Conservation (phyloP, 2,888 invertebrate genomes). For the Protophormia terraenovae region DNA sequence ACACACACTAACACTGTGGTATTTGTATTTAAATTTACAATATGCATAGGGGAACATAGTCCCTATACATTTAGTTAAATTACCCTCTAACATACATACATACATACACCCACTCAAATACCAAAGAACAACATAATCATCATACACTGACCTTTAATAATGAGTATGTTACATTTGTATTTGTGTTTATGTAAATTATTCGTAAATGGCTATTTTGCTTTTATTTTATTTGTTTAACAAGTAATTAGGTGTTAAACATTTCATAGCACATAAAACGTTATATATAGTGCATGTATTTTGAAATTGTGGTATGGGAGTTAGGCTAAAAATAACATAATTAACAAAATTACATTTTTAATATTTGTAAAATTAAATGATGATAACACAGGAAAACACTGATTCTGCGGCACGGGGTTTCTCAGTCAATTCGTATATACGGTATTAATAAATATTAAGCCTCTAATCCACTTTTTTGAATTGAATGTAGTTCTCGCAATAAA, state of each 20-base stretch:
- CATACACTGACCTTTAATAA: background rate
- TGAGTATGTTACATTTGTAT: background rate
- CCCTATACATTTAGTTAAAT: background rate
- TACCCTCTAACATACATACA: background rate
- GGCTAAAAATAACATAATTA: background rate
- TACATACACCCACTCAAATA: background rate
- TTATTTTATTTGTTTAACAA: too few relatives aligned
- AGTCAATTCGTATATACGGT: too few relatives aligned
- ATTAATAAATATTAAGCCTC: too few relatives aligned
- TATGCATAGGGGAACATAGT: background rate
- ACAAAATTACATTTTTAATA: too few relatives aligned
- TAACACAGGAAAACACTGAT: too few relatives aligned
- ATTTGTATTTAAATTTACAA: too few relatives aligned
- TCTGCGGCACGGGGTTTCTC: too few relatives aligned
- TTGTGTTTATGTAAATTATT: background rate
- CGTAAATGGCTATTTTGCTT: background rate
- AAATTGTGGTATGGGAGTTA: background rate
- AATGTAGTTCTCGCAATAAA: too few relatives aligned
- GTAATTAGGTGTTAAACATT: slow-evolving; percentile 5
- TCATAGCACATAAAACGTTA: background rate
- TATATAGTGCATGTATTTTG: background rate
- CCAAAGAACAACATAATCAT: background rate
- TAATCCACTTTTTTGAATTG: too few relatives aligned
- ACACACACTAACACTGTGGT: background rate
- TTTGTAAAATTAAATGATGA: too few relatives aligned